These are phyloP conservation scores for Champsocephalus gunnari DNA, from an alignment of 2,797 vertebrate genomes.

Conservation along the genomic window DNA sequence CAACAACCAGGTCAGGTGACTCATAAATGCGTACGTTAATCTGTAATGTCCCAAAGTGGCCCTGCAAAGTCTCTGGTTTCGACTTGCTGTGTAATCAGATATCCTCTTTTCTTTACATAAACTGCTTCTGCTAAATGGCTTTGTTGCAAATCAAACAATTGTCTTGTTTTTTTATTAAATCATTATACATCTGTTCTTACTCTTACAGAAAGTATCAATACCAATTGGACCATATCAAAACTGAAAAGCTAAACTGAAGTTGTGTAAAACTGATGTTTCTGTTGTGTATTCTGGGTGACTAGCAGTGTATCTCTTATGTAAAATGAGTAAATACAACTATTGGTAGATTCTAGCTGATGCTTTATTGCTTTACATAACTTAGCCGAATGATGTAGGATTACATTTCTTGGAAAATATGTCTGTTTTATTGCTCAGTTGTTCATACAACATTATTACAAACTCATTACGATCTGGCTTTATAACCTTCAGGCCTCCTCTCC, in stretches of 20 bases:
- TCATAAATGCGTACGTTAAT: conserved; percentile 28
- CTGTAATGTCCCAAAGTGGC: conserved; percentile 16
- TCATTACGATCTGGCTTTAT: neutral
- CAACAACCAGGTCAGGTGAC: conserved; percentile 47
- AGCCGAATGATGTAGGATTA: neutral
- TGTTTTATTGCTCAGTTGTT: neutral
- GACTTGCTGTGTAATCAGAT: conserved; percentile 8
- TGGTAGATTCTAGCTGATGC: neutral
- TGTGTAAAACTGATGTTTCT: neutral
- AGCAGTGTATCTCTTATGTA: neutral
- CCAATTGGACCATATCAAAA: neutral
- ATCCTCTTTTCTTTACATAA: conserved; percentile 10
- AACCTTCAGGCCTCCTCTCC: conserved; percentile 8
- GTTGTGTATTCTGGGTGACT: neutral
- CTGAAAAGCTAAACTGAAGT: neutral
- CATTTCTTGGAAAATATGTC: neutral
- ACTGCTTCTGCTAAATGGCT: neutral
- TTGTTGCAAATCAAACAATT: neutral
- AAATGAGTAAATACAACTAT: neutral
- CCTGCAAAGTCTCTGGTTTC: conserved; percentile 11
- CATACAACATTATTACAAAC: conserved; percentile 26
- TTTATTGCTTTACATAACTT: neutral
- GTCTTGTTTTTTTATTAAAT: neutral
- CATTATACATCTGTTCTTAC: neutral
- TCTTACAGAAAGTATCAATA: neutral